Evolutionary conservation across 2,888 invertebrate genomes (phyloP).

Genomic region (Drosophila neonasuta): DNA sequence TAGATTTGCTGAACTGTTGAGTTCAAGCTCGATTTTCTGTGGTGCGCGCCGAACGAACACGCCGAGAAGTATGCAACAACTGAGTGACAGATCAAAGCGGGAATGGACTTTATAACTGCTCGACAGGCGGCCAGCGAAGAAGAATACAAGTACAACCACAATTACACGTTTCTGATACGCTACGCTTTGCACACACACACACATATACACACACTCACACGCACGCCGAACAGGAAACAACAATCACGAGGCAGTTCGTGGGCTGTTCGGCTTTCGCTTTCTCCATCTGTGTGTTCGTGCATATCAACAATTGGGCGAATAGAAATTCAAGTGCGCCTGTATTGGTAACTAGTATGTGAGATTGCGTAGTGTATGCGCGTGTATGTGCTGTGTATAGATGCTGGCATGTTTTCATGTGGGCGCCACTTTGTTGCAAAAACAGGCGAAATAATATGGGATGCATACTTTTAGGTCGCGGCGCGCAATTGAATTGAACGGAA

Average conservation of each 20-base stretch:
- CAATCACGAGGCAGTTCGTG: constrained; percentile 44
- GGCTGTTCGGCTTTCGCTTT: constrained; percentile 41
- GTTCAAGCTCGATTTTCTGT: background rate
- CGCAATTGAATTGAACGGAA: constrained; percentile 73
- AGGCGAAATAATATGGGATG: constrained; percentile 38
- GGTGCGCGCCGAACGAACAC: constrained; percentile 59
- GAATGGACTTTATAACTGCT: constrained; percentile 73
- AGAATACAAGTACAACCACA: constrained; percentile 21
- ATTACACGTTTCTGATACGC: constrained; percentile 25
- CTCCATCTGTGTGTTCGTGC: constrained; percentile 55
- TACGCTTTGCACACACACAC: constrained; percentile 27
- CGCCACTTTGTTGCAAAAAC: constrained; percentile 57
- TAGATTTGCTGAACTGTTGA: background rate
- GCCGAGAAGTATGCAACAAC: constrained; percentile 80
- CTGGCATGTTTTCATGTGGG: constrained; percentile 26
- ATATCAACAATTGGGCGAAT: constrained; percentile 77
- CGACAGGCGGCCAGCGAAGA: constrained; percentile 39
- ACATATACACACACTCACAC: constrained; percentile 13
- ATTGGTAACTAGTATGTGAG: constrained; percentile 25
- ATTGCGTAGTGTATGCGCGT: constrained; percentile 9
- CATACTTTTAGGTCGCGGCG: constrained; percentile 58
- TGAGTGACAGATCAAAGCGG: constrained; percentile 78
- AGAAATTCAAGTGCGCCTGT: constrained; percentile 41
- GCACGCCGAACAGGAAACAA: constrained; percentile 49
- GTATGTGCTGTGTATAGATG: constrained; percentile 14